A percentile compares a stretch with the other conserved stretches of the same genome.
phyloP scores from a whole-genome alignment of 2,797 vertebrate species.

The Molossus molossus region DNA sequence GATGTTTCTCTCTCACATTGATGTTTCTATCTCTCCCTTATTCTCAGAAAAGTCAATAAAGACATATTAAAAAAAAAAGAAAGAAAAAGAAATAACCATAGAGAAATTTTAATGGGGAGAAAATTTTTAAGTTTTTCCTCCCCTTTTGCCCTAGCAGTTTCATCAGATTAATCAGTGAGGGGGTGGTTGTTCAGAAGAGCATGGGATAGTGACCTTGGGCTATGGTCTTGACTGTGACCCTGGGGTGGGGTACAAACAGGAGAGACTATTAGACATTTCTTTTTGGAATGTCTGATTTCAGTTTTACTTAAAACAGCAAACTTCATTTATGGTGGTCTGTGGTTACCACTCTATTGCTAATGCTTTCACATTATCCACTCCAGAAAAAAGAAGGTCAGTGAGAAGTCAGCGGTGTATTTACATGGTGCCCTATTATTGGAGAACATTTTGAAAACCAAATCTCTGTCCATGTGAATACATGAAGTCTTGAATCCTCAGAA shows the following conservation, averaged over 20 bases:
- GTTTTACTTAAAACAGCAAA: not conserved
- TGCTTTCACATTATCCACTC: too few species aligned
- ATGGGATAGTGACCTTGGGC: not conserved
- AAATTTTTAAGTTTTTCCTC: not conserved
- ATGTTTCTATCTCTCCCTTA: too few species aligned
- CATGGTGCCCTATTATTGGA: not conserved
- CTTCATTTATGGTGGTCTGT: not conserved
- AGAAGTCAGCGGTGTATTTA: not conserved
- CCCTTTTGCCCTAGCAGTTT: not conserved
- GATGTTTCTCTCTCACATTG: too few species aligned
- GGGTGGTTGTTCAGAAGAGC: not conserved
- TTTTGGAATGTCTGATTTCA: not conserved
- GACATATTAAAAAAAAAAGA: too few species aligned
- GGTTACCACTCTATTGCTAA: not conserved
- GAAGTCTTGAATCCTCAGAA: not conserved
- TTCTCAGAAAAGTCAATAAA: too few species aligned
- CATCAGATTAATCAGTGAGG: not conserved
- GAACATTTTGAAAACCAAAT: not conserved
- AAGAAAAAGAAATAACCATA: too few species aligned
- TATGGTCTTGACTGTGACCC: not conserved
- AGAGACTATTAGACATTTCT: not conserved
- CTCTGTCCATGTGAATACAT: not conserved
- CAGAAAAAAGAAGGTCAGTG: not conserved
- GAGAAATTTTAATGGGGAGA: too few species aligned
- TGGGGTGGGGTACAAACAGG: not conserved